Base-by-base conservation (phyloP, 1,140 invertebrate genomes). In the Tetramorium simillimum region DNA sequence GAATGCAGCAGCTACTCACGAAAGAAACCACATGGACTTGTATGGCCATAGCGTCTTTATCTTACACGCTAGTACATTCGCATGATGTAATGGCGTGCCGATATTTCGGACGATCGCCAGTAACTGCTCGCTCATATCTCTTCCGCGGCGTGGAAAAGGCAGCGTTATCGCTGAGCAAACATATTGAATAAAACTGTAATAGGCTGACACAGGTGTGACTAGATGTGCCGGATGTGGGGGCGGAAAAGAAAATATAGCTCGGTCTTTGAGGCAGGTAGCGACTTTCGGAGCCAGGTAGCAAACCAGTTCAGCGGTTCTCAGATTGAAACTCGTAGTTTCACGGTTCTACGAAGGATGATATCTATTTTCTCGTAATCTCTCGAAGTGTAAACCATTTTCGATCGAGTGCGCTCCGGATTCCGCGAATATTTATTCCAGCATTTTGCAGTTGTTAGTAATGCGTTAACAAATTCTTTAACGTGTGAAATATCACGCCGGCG, bases 61-160 rank as follows among this genome's bases (percentile, higher is more conserved):
- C 60, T 78, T 14, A 14, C 51, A 37, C 49, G 63, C 28, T 0
- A 33, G n/a, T 77, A 58, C 18, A 51, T 60, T 86, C 21, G 89
- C 28, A 88, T 92, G 90, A 92, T 90, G 91, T 89, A 91, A 91
- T 86, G 75, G 63, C 46, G 16, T 24, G n/a, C 67, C 53, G 86
- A 91, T 89, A 88, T 89, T 91, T 91, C 89, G 85, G 82, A 87
- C 33, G 49, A 12, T 28, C 18, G 60, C 33, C 58, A 12, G 18
- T 21, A 63, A 18, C 9, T 46, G 43, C 12, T 82, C 62, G 24
- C n/a, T 7, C 24, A 12, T 40, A 16, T 5, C 4, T 84, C n/a
- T 53, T 40, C 46, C 6, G n/a, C 40, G 40, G 12, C 43, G 40
- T 18, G 40, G 37, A 43, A 60, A 60, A 80, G 12, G 10, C 10